Evolutionary conservation across 2,113 vertebrate genomes (phyloP), one percentile per base, ranked within the genome.

Genomic region (Anthoscopus minutus): DNA sequence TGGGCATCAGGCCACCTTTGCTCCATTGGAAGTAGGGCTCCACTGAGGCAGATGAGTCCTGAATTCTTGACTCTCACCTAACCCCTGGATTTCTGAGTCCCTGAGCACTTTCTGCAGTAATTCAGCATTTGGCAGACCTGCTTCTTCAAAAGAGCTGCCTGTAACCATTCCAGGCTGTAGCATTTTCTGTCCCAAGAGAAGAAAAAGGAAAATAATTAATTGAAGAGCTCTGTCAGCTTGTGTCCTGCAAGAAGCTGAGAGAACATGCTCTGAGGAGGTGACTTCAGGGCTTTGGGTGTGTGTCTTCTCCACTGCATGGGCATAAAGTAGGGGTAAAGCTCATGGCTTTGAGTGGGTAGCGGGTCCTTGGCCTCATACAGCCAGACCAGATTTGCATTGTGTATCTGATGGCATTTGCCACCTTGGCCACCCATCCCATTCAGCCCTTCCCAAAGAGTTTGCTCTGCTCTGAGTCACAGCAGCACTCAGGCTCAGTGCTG

Each of bases 401-500:
- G 28, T 13, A 24, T 67, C 23, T 72, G 66, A 15, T 62, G 38
- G 24, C 0, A 0, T 70, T 86, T 3, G 0, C 38, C 50, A 66
- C 35, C 16, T 57, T 2, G 2, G 30, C 30, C 1, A 1, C 70
- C 42, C 6, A 1, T 40, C 10, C n/a, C 31, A 15, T 56, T 61
- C 40, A 31, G 51, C 45, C 64, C 81, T 47, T 31, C 48, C 31
- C 58, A 28, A 5, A 42, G 44, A 1, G 1, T 27, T 92, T 53
- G 13, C 27, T 14, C 19, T 6, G 1, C 40, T 40, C 42, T 38
- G 33, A 60, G 48, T 31, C 30, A n/a, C 8, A 20, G 61, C 53
- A 67, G 40, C 0, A 0, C 58, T 40, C 6, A 3, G 35, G 14
- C 18, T 72, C 62, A 54, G 64, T 7, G 0, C 0, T 58, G 44